Evolutionary conservation across 2,797 vertebrate species (phyloP), one percentile per base, ranked within the genome.

Genomic region (Acestrorhynchus altus): DNA sequence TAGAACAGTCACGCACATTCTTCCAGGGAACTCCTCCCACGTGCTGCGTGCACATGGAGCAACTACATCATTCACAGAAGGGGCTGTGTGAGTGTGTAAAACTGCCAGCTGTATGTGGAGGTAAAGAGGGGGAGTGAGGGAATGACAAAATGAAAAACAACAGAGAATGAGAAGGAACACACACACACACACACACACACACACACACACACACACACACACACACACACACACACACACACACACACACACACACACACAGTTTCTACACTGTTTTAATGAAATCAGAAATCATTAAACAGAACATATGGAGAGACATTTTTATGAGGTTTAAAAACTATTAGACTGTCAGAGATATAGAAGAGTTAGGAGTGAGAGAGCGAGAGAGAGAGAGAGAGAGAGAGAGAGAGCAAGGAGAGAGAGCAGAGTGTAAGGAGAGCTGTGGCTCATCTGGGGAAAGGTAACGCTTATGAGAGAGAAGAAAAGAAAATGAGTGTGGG

Each of bases 21-120:
- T 86, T 89, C 72, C 64, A 86, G 91, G 92, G 89, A 91, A 91
- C 90, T 92, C 90, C 90, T 91, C 90, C 91, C 88, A 89, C 88
- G 86, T 85, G 88, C 87, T 89, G 68, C 80, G 83, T 90, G 91
- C 92, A 93, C 85, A 84, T 91, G 92, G 87, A 87, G 85, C 26
- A 87, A 81, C 86, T 26, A 70, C 87, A 90, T 60, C 57, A 60
- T 60, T 35, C 26, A 18, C 5, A 35, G 54, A 18, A 35, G 28
- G 28, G 28, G 26, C 72, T 52, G 20, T 51, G 8, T 28, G 0
- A 4, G 2, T 72, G 42, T 64, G 31, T 24, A 59, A 35, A 18
- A 6, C 57, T 5, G 26, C 35, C 72, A 64, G 72, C 72, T 61
- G 72, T 28, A 61, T 35, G 26, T 31, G 26, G 57, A 28, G 56